Conservation (phyloP, 2,888 invertebrate genomes). For the Plagodis dolabraria region DNA sequence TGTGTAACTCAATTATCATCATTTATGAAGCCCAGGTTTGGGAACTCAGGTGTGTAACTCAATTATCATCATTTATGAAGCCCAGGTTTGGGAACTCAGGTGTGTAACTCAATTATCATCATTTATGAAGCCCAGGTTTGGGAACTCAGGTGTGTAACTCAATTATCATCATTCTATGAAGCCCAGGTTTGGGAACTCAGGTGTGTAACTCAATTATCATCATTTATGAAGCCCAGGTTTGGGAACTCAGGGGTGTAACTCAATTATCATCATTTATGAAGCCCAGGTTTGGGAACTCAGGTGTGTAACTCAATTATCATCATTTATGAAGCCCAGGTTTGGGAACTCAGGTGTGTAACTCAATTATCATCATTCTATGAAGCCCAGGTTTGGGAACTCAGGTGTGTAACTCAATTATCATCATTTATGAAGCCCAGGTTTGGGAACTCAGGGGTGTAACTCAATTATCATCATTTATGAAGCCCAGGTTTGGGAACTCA, state of each 20-base stretch:
- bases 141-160: conserved; percentile 87
- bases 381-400: conserved; percentile 91
- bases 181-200: conserved; percentile 90
- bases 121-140: conserved; percentile 96
- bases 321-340: conserved; percentile 96
- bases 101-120: conserved; percentile 92
- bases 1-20: conserved; percentile 92
- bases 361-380: conserved; percentile 93
- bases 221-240: conserved; percentile 96
- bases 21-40: conserved; percentile 96
- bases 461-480: conserved; percentile 94
- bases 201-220: conserved; percentile 91
- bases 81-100: conserved; percentile 90
- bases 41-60: conserved; percentile 87
- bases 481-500: conserved; percentile 91
- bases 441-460: conserved; percentile 78
- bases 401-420: conserved; percentile 91
- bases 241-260: conserved; percentile 79
- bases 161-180: conserved; percentile 94
- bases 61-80: conserved; percentile 94
- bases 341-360: conserved; percentile 88
- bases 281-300: conserved; percentile 90
- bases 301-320: conserved; percentile 91
- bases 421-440: conserved; percentile 96
- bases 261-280: conserved; percentile 94